These are phyloP conservation scores for Amaurobius ferox DNA, from an alignment of 2,888 invertebrate genomes.

Conservation along the genomic window DNA sequence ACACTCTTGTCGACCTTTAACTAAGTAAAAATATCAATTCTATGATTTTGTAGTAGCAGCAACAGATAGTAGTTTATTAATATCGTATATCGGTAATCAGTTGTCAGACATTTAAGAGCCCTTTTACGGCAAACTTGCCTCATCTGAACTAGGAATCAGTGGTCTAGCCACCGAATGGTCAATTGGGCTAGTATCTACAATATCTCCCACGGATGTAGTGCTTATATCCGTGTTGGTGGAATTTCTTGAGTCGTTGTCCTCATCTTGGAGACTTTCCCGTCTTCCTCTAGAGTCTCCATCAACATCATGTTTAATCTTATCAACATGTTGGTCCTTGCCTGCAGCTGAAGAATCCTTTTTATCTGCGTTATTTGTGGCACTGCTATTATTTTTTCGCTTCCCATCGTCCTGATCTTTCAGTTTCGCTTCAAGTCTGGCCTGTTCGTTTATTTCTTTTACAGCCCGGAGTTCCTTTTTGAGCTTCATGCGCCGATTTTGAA, in stretches of 20 bases:
- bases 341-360: slow-evolving; percentile 57
- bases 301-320: slow-evolving; percentile 59
- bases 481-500: slow-evolving; percentile 97
- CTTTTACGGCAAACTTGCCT: slow-evolving; percentile 63
- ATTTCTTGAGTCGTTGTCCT: slow-evolving; percentile 69
- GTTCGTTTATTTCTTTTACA: slow-evolving; percentile 84
- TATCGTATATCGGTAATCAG: slow-evolving; percentile 69
- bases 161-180: slow-evolving; percentile 63
- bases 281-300: slow-evolving; percentile 53
- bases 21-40: slow-evolving; percentile 53
- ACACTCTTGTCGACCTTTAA: slow-evolving; percentile 26
- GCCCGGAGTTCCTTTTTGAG: slow-evolving; percentile 96
- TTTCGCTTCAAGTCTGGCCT: slow-evolving; percentile 71
- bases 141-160: slow-evolving; percentile 67
- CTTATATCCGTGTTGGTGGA: slow-evolving; percentile 71
- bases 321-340: slow-evolving; percentile 47
- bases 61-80: slow-evolving; percentile 54
- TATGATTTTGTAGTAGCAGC: slow-evolving; percentile 52
- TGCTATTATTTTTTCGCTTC: slow-evolving; percentile 52
- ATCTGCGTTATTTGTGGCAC: slow-evolving; percentile 31
- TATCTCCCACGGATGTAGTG: slow-evolving; percentile 69
- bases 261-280: slow-evolving; percentile 58
- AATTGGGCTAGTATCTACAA: slow-evolving; percentile 64
- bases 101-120: slow-evolving; percentile 7
- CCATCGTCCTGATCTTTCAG: slow-evolving; percentile 69